Evolutionary conservation across 2,113 vertebrate species (phyloP).

Genomic region (Ramphastos sulfuratus): DNA sequence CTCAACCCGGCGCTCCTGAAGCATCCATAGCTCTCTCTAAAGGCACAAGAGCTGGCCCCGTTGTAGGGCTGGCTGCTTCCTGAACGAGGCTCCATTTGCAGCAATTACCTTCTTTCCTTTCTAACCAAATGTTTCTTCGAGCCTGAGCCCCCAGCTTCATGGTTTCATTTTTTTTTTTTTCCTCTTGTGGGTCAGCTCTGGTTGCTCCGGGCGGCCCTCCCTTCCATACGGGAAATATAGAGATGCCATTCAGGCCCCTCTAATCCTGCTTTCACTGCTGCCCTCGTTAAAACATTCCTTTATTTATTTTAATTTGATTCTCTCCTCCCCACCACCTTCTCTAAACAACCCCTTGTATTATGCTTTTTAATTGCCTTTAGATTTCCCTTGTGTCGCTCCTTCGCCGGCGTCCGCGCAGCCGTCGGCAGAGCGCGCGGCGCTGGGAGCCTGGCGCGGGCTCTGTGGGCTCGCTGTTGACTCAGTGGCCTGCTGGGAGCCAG

Average conservation of each 20-base stretch:
- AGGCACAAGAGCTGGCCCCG: background rate
- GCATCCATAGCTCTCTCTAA: background rate
- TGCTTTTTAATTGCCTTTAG: slow-evolving; percentile 65
- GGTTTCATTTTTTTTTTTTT: slow-evolving; percentile 46
- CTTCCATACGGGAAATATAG: slow-evolving; percentile 61
- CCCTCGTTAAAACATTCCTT: slow-evolving; percentile 66
- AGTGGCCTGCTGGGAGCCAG: slow-evolving; percentile 40
- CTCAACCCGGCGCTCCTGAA: background rate
- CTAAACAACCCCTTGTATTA: slow-evolving; percentile 62
- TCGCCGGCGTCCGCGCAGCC: slow-evolving; percentile 22
- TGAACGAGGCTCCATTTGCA: slow-evolving; percentile 63
- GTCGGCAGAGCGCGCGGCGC: slow-evolving; percentile 5
- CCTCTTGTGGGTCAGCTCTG: slow-evolving; percentile 35
- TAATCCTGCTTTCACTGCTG: slow-evolving; percentile 57
- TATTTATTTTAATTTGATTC: slow-evolving; percentile 72
- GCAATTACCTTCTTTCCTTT: slow-evolving; percentile 66
- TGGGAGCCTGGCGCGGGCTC: slow-evolving; percentile 5
- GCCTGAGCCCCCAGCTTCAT: slow-evolving; percentile 53
- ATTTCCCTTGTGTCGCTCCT: slow-evolving; percentile 58
- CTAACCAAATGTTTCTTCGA: slow-evolving; percentile 48
- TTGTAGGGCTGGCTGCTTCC: slow-evolving; percentile 29
- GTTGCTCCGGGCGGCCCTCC: slow-evolving; percentile 36
- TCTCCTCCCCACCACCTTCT: slow-evolving; percentile 59
- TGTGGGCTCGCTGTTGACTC: slow-evolving; percentile 54
- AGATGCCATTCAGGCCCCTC: slow-evolving; percentile 64